These are phyloP conservation scores for Pristiophorus japonicus DNA, from an alignment of 2,113 vertebrate species.

Conservation along the genomic window DNA sequence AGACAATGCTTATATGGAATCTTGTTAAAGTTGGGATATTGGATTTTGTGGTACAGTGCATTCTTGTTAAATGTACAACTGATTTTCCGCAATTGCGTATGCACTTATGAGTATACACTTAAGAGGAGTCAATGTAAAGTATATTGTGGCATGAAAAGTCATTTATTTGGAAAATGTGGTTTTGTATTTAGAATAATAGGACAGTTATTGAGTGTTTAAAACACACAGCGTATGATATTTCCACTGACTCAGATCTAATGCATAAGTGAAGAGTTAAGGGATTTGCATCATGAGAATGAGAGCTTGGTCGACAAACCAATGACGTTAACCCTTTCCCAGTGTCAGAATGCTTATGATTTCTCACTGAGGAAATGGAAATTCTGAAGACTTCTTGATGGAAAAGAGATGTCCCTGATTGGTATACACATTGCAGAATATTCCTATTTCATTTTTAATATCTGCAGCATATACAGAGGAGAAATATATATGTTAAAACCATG, in stretches of 20 bases:
- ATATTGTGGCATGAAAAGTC: background rate
- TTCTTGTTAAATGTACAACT: constrained; percentile 13
- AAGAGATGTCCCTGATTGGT: background rate
- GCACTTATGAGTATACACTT: background rate
- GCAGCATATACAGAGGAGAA: background rate
- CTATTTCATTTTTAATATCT: background rate
- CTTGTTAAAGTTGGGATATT: constrained; percentile 13
- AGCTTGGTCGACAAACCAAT: background rate
- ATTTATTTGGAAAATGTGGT: constrained; percentile 27
- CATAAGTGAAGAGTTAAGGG: background rate
- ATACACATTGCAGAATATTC: background rate
- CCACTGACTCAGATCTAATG: constrained; percentile 11
- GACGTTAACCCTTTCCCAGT: background rate
- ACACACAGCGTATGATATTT: background rate
- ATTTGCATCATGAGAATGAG: background rate
- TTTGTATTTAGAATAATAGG: constrained; percentile 19
- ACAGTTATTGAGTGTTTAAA: constrained; percentile 23
- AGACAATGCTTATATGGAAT: background rate
- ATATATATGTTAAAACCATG: background rate
- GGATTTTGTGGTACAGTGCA: constrained; percentile 26
- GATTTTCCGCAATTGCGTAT: constrained; percentile 2
- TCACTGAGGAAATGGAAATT: background rate
- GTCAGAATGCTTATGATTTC: background rate
- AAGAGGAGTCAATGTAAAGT: background rate
- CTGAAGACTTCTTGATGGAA: background rate